Conservation (phyloP, 2,797 vertebrate genomes). For the Coccyzus lansbergi region DNA sequence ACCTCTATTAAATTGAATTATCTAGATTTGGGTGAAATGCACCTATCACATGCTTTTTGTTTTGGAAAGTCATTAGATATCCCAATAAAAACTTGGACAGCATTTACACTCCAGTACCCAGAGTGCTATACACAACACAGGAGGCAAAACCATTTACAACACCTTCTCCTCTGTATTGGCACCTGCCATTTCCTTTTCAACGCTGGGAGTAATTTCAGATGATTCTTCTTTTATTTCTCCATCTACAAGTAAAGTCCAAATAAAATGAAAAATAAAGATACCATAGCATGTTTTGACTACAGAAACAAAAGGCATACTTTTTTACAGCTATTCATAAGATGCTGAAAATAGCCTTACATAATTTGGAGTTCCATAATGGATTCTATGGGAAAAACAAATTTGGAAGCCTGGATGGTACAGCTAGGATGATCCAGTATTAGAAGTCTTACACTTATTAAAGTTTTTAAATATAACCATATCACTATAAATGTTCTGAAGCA, state of each 20-base stretch:
- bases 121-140: background rate
- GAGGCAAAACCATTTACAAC: conserved; percentile 40
- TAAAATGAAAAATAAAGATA: conserved; percentile 23
- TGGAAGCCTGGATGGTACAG: background rate
- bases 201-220: conserved; percentile 37
- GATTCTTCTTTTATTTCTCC: conserved; percentile 63
- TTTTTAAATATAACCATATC: background rate
- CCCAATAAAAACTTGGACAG: background rate
- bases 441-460: background rate
- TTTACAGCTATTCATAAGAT: background rate
- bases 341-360: background rate
- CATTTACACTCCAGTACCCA: background rate
- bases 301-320: background rate
- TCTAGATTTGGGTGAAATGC: background rate
- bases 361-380: background rate
- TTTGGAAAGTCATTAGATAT: background rate
- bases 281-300: background rate
- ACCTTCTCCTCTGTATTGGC: conserved; percentile 73
- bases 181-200: conserved; percentile 49
- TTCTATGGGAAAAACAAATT: background rate
- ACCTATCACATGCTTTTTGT: background rate
- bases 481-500: background rate
- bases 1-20: background rate
- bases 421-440: background rate
- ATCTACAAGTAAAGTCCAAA: conserved; percentile 57